A percentile compares a stretch with the other conserved stretches of the same genome.
Evolutionary conservation across 2,888 invertebrate genomes (phyloP).

Genomic region (Drosophila antonietae): DNA sequence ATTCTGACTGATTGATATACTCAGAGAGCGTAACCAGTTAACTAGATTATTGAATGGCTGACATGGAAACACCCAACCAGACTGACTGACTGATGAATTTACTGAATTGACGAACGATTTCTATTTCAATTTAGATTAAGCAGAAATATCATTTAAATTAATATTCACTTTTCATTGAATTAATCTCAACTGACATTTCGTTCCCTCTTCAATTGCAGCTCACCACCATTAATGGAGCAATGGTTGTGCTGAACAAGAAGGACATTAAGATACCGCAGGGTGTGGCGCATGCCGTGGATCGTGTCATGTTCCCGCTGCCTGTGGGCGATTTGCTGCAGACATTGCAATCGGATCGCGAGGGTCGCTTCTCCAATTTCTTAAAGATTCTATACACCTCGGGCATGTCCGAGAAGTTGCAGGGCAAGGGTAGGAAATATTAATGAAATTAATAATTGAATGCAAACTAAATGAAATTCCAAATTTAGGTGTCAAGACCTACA

Average conservation of each 20-base stretch:
- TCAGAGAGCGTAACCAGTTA: too few species aligned
- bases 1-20: background rate
- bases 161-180: background rate
- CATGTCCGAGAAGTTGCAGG: conserved; percentile 88
- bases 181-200: background rate
- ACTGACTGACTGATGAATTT: background rate
- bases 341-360: conserved; percentile 92
- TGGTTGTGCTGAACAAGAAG: conserved; percentile 91
- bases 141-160: too few species aligned
- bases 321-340: conserved; percentile 94
- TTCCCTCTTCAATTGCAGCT: conserved; percentile 85
- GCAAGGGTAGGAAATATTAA: conserved; percentile 78
- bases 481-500: conserved; percentile 92
- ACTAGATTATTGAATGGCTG: background rate
- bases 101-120: too few species aligned
- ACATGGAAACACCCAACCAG: too few species aligned
- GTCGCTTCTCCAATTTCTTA: conserved; percentile 91
- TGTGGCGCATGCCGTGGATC: conserved; percentile 92
- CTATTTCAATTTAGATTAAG: too few species aligned
- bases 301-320: conserved; percentile 95
- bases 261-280: conserved; percentile 94
- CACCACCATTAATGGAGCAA: conserved; percentile 94
- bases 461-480: background rate
- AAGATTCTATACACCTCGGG: conserved; percentile 92
- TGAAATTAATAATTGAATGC: too few species aligned